These are phyloP conservation scores for Myiagra hebetior DNA, from an alignment of 2,113 vertebrate species.

Conservation along the genomic window DNA sequence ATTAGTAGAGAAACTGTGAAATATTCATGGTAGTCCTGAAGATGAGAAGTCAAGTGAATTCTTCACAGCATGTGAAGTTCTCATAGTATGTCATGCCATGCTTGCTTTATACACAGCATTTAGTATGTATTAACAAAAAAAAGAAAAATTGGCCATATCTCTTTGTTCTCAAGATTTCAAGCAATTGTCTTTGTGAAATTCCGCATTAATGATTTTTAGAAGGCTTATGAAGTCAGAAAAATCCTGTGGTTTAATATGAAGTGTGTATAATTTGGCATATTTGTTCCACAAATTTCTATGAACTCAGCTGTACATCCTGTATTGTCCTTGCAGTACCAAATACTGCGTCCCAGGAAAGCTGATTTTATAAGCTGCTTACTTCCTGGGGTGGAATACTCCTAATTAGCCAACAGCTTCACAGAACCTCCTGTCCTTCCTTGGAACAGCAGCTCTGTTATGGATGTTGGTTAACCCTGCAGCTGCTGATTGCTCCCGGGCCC, in stretches of 20 bases:
- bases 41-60: background rate
- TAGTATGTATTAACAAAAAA: background rate
- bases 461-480: conserved; percentile 7
- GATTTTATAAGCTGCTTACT: conserved; percentile 51
- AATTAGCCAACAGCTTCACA: conserved; percentile 17
- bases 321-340: background rate
- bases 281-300: background rate
- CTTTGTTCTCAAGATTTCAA: background rate
- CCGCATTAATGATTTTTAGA: background rate
- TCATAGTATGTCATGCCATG: background rate
- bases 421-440: background rate
- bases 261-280: background rate
- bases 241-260: background rate
- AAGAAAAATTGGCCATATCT: background rate
- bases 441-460: background rate
- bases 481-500: background rate
- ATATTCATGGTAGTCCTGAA: background rate
- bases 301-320: background rate
- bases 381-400: conserved; percentile 9
- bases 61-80: background rate
- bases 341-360: background rate
- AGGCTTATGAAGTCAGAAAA: background rate
- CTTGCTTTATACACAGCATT: background rate
- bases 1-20: background rate
- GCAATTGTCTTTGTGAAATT: background rate